These are phyloP conservation scores for Crocidura indochinensis DNA, from an alignment of 2,797 vertebrate genomes.

Conservation along the genomic window DNA sequence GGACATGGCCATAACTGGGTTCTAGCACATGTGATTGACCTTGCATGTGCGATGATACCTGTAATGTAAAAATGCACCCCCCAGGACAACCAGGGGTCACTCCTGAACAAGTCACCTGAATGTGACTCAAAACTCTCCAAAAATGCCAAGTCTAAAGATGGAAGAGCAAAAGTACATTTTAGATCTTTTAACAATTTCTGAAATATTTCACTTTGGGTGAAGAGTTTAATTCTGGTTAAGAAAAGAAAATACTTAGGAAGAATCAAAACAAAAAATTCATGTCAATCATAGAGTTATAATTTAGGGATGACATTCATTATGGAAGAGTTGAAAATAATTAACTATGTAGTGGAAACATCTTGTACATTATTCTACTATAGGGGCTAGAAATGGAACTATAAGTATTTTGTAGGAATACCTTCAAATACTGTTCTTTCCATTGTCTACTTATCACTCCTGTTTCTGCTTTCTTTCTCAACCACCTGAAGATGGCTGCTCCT, in stretches of 20 bases:
- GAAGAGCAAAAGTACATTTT: not conserved
- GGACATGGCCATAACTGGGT: too few species aligned
- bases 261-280: conserved; percentile 4
- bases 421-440: not conserved
- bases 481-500: not conserved
- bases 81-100: too few species aligned
- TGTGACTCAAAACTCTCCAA: not conserved
- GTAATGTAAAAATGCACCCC: too few species aligned
- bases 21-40: too few species aligned
- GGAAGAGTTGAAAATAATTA: conserved; percentile 36
- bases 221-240: conserved; percentile 60
- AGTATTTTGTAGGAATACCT: not conserved
- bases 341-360: not conserved
- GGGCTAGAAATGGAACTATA: not conserved
- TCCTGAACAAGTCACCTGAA: too few species aligned
- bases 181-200: conserved; percentile 45
- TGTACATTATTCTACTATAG: not conserved
- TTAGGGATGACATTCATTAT: not conserved
- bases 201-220: conserved; percentile 45
- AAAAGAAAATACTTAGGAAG: not conserved
- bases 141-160: not conserved
- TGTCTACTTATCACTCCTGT: not conserved
- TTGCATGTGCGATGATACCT: too few species aligned
- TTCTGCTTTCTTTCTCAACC: not conserved
- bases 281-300: not conserved